These are phyloP conservation scores for Rhinopomastus cyanomelas DNA, from an alignment of 2,113 vertebrate species.

Conservation along the genomic window DNA sequence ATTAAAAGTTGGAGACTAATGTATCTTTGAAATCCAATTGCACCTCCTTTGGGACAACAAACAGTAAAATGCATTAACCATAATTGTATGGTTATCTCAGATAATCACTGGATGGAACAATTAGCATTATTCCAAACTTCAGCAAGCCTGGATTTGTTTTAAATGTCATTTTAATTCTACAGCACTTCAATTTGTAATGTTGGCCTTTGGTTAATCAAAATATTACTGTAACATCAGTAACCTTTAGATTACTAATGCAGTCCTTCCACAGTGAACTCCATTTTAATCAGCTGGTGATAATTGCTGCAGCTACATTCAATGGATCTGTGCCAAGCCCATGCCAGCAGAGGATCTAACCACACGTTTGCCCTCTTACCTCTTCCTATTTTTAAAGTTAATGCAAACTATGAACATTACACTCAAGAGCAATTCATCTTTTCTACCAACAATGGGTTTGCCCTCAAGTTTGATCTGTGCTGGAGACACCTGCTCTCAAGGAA, in stretches of 20 bases:
- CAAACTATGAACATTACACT: not conserved
- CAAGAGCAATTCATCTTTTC: not conserved
- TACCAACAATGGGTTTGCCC: not conserved
- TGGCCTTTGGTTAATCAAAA: not conserved
- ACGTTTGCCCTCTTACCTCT: not conserved
- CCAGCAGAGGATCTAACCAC: conserved; percentile 17
- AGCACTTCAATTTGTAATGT: not conserved
- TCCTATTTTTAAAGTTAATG: not conserved
- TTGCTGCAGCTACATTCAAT: not conserved
- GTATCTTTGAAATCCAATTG: conserved; percentile 39
- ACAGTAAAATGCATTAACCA: conserved; percentile 37
- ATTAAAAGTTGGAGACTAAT: conserved; percentile 43
- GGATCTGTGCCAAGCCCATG: not conserved
- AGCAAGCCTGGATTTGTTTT: not conserved
- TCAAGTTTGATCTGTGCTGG: conserved; percentile 26
- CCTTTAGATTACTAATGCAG: not conserved
- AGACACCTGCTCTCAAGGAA: conserved; percentile 62
- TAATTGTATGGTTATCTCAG: conserved; percentile 11
- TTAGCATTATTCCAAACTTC: not conserved
- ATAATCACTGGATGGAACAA: not conserved
- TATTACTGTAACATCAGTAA: not conserved
- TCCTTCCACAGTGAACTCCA: not conserved
- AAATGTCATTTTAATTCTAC: not conserved
- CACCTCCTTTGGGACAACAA: conserved; percentile 1
- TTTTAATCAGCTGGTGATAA: conserved; percentile 24